These are phyloP conservation scores for Crematogaster levior DNA, from an alignment of 2,888 invertebrate genomes.

Conservation along the genomic window DNA sequence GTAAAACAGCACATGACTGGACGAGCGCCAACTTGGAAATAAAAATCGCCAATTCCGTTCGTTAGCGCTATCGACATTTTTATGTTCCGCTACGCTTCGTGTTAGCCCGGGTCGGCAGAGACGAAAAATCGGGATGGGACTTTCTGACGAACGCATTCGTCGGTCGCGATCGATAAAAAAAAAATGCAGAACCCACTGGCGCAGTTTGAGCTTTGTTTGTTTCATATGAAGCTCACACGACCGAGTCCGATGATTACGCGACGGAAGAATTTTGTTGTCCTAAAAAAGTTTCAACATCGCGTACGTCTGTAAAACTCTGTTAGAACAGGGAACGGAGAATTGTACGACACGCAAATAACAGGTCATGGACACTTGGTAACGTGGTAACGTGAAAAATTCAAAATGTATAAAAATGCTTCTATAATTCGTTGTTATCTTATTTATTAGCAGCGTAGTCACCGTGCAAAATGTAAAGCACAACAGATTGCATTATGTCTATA, in stretches of 20 bases:
- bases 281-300: background rate
- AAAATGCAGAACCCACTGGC: background rate
- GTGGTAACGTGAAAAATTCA: background rate
- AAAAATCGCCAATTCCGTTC: slow-evolving; percentile 76
- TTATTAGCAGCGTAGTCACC: background rate
- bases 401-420: background rate
- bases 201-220: slow-evolving; percentile 35
- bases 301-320: background rate
- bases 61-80: slow-evolving; percentile 75
- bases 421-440: background rate
- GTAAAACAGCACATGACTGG: slow-evolving; percentile 72
- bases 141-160: slow-evolving; percentile 44
- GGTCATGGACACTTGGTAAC: background rate
- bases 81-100: slow-evolving; percentile 59
- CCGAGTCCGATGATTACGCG: slow-evolving; percentile 31
- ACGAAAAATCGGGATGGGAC: slow-evolving; percentile 45
- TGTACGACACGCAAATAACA: background rate
- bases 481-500: slow-evolving; percentile 2
- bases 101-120: slow-evolving; percentile 31
- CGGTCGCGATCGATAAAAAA: slow-evolving; percentile 43
- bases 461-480: background rate
- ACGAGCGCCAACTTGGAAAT: slow-evolving; percentile 75
- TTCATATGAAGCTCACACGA: slow-evolving; percentile 2
- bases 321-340: background rate
- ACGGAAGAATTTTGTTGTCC: slow-evolving; percentile 31